A percentile compares a stretch with the other conserved stretches of the same genome.
Evolutionary conservation across 2,888 invertebrate genomes (phyloP).

Genomic region (Druceiella hillmani): DNA sequence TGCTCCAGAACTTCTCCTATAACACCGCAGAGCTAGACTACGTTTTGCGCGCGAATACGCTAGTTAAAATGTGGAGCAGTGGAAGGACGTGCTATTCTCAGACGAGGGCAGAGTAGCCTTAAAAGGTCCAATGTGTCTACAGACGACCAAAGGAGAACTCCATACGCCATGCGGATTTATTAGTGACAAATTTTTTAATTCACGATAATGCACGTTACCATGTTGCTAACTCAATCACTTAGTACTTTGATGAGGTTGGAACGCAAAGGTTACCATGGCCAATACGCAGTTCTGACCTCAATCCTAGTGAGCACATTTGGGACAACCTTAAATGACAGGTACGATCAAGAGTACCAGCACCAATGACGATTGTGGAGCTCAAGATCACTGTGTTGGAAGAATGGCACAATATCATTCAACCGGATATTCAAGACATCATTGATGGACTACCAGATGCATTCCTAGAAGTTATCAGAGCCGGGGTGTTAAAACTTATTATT

Average conservation of each 20-base stretch:
- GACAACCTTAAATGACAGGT: slow-evolving; percentile 22
- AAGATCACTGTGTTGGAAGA: slow-evolving; percentile 10
- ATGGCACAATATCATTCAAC: slow-evolving; percentile 7
- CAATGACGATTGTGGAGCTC: slow-evolving; percentile 20
- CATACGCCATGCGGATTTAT: slow-evolving; percentile 15
- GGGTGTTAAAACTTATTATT: no score
- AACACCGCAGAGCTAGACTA: slow-evolving; percentile 4
- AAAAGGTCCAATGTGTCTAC: neutral
- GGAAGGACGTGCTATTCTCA: no score
- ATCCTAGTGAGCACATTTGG: slow-evolving; percentile 24
- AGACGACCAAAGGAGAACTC: no score
- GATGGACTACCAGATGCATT: no score
- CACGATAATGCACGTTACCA: no score
- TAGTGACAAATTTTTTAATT: slow-evolving; percentile 18
- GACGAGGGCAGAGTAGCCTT: neutral
- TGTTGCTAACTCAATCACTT: slow-evolving; percentile 14
- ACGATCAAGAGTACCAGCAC: slow-evolving; percentile 19
- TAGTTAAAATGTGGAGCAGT: no score
- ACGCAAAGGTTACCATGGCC: slow-evolving; percentile 21
- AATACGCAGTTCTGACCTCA: slow-evolving; percentile 23
- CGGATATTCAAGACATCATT: no score
- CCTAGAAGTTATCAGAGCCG: no score
- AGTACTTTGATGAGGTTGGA: slow-evolving; percentile 23
- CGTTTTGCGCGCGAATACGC: slow-evolving; percentile 6
- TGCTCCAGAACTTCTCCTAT: neutral